These are phyloP conservation scores for Ditula angustiorana DNA, from an alignment of 2,888 invertebrate genomes.

Conservation along the genomic window DNA sequence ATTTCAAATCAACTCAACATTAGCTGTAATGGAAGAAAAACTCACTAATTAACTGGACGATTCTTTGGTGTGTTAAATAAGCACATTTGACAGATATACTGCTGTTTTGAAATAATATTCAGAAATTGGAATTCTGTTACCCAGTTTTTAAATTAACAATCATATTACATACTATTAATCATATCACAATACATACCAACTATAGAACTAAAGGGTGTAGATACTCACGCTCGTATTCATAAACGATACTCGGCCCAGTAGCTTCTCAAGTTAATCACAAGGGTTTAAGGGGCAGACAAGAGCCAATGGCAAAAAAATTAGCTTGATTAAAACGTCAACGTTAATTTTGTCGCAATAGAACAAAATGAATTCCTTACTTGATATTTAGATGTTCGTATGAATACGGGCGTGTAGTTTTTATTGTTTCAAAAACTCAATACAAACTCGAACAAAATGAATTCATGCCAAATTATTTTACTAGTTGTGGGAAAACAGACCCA, in stretches of 20 bases:
- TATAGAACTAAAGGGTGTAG: constrained; percentile 45
- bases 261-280: no score
- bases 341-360: no score
- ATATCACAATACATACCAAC: constrained; percentile 53
- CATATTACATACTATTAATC: constrained; percentile 48
- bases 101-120: constrained; percentile 44
- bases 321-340: no score
- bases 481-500: background rate
- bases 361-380: no score
- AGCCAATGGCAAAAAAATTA: no score
- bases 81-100: background rate
- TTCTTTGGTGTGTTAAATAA: background rate
- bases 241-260: no score
- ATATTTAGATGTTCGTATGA: no score
- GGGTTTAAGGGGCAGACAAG: no score
- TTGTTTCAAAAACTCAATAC: background rate
- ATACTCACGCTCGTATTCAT: background rate
- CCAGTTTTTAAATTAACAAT: constrained; percentile 37
- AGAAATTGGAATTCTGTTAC: constrained; percentile 47
- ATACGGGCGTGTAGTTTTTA: background rate
- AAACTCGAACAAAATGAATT: background rate
- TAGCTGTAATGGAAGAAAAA: background rate
- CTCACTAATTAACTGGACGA: no score
- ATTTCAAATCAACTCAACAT: background rate
- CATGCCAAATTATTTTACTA: background rate